Conservation (phyloP, 2,888 invertebrate genomes). For the Drosophila multiciliata region DNA sequence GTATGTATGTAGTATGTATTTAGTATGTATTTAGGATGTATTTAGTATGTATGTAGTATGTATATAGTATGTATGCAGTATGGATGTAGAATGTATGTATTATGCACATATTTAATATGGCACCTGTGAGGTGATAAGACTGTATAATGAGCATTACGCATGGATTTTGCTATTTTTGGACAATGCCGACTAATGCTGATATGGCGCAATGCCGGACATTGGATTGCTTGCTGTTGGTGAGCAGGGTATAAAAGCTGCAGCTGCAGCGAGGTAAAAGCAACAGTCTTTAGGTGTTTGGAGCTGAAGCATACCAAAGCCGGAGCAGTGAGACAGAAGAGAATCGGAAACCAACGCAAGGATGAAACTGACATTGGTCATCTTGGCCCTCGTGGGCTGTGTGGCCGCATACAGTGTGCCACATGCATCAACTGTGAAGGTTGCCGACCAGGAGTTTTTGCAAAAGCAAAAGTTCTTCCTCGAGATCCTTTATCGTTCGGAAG, state of each 20-base stretch:
- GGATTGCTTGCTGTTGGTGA: not conserved
- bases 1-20: no score
- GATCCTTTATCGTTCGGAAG: slow-evolving; percentile 70
- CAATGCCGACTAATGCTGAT: slow-evolving; percentile 27
- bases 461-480: slow-evolving; percentile 80
- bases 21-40: no score
- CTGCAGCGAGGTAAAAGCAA: slow-evolving; percentile 45
- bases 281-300: slow-evolving; percentile 81
- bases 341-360: slow-evolving; percentile 44
- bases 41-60: no score
- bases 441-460: slow-evolving; percentile 69
- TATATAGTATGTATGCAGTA: no score
- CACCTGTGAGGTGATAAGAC: slow-evolving; percentile 27
- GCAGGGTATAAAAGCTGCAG: slow-evolving; percentile 62
- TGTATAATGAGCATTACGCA: slow-evolving; percentile 36
- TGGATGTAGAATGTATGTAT: no score
- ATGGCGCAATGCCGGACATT: slow-evolving; percentile 30
- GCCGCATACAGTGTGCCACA: slow-evolving; percentile 67
- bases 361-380: slow-evolving; percentile 79
- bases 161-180: slow-evolving; percentile 42
- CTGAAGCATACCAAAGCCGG: slow-evolving; percentile 67
- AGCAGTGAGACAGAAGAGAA: slow-evolving; percentile 57
- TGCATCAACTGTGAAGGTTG: slow-evolving; percentile 65
- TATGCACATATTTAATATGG: not conserved
- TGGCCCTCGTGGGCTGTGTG: slow-evolving; percentile 79